Evolutionary conservation across 2,888 invertebrate species (phyloP).

Genomic region (Drosophila yooni): DNA sequence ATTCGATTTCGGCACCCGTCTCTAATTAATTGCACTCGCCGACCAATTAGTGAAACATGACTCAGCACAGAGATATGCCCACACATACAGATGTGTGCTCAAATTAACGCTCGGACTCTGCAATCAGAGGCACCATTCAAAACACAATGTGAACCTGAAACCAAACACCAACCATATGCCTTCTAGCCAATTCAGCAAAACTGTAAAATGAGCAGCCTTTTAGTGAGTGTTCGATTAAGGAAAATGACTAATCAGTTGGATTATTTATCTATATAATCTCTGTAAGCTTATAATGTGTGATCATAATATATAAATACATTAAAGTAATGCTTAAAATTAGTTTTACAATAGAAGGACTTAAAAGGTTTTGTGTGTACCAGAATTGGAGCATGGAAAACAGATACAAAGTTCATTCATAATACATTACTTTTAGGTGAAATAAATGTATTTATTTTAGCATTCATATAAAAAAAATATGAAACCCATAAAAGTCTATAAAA

Average conservation of each 20-base stretch:
- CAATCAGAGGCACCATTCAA: conserved; percentile 16
- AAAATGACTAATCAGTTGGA: background rate
- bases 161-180: conserved; percentile 5
- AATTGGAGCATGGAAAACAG: background rate
- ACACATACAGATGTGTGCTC: background rate
- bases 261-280: background rate
- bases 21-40: conserved; percentile 45
- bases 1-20: conserved; percentile 52
- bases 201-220: no score
- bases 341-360: background rate
- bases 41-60: conserved; percentile 55
- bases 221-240: background rate
- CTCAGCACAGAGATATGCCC: conserved; percentile 12
- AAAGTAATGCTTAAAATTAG: background rate
- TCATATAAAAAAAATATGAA: background rate
- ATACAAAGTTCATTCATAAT: background rate
- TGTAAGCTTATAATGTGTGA: background rate
- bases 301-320: background rate
- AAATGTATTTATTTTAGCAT: background rate
- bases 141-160: conserved; percentile 1
- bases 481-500: background rate
- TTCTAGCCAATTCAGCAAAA: background rate
- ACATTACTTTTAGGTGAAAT: background rate
- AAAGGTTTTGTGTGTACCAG: background rate
- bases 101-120: conserved; percentile 7